Base-by-base conservation (phyloP, 2,113 vertebrate species). In the Nyctereutes procyonoides region DNA sequence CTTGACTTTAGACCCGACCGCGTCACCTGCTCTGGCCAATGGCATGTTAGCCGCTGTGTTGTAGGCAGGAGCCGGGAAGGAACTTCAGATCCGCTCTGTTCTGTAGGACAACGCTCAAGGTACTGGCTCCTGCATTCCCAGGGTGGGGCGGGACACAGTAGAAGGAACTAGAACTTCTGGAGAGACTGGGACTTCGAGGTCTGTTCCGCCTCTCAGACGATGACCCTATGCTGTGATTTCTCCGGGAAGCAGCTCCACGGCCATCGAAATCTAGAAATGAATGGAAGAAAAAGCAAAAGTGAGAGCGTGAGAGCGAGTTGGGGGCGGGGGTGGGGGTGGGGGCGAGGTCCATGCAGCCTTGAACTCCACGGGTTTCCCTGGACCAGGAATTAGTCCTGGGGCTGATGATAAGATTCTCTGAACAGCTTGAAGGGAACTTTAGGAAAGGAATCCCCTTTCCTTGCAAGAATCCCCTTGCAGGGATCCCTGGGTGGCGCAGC, bases 51-150 rank as follows among this genome's bases (percentile, higher is more conserved):
- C 38, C 16, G 4, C 0, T 7, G 17, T 19, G 22, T 28, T 28
- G 0, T 1, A 11, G 38, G 24, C 15, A 15, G 63, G 43, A 8
- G 74, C 73, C 10, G 8, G 12, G 5, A 2, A 8, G 2, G 28
- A 88, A 16, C 28, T 9, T 22, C 24, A 81, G 12, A 4, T 24
- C 17, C 19, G 38, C 43, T 32, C 48, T 58, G 14, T 2, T 19
- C 4, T 1, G 1, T 12, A 2, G 1, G 10, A 12, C 19, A 35
- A 0, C 12, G n/a, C 65, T n/a, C 80, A 4, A 76, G 43, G 0
- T 7, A 15, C 35, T 38, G 4, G 0, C 1, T 5, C 13, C 83
- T 26, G 2, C 14, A 0, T 69, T 30, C n/a, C 19, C 1, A 13
- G 63, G 79, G 1, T 1, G 0, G 22, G 26, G 11, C 35, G 1